These are phyloP conservation scores for Bolinopsis microptera DNA, from an alignment of 37 sponge, comb jelly and placozoan species.

Conservation along the genomic window DNA sequence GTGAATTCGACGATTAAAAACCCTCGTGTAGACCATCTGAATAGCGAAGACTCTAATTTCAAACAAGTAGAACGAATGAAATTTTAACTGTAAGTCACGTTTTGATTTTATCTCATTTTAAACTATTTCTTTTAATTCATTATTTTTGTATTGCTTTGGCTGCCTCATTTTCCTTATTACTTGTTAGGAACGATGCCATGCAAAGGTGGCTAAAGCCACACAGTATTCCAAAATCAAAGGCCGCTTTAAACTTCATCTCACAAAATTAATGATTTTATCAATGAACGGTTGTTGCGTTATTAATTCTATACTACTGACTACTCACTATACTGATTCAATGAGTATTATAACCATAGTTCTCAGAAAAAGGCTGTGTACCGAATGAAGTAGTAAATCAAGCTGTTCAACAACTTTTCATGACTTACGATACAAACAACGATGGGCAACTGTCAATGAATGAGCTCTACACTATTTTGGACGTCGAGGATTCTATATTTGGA, in stretches of 20 bases:
- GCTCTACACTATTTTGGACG: slow-evolving; percentile 48
- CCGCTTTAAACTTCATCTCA: not conserved
- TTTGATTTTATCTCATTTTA: too few relatives aligned
- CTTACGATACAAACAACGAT: slow-evolving; percentile 56
- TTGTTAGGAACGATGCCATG: too few relatives aligned
- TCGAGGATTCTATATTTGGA: slow-evolving; percentile 57
- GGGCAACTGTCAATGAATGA: slow-evolving; percentile 61
- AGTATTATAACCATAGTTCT: not conserved
- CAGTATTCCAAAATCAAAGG: too few relatives aligned
- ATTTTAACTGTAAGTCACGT: too few relatives aligned
- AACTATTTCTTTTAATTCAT: not conserved
- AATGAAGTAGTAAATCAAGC: slow-evolving; percentile 34
- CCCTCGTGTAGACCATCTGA: too few relatives aligned
- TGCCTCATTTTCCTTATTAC: not conserved
- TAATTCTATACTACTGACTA: not conserved
- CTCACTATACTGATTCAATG: not conserved
- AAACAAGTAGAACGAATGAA: too few relatives aligned
- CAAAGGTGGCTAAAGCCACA: too few relatives aligned
- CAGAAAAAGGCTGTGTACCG: slow-evolving; percentile 22
- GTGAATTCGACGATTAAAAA: too few relatives aligned
- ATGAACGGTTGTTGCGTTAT: not conserved
- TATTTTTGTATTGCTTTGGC: not conserved
- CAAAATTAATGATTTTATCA: not conserved
- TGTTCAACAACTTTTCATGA: slow-evolving; percentile 57
- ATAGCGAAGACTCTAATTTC: too few relatives aligned